Conservation (phyloP, 2,797 vertebrate species). For the Silurus lanzhouensis region DNA sequence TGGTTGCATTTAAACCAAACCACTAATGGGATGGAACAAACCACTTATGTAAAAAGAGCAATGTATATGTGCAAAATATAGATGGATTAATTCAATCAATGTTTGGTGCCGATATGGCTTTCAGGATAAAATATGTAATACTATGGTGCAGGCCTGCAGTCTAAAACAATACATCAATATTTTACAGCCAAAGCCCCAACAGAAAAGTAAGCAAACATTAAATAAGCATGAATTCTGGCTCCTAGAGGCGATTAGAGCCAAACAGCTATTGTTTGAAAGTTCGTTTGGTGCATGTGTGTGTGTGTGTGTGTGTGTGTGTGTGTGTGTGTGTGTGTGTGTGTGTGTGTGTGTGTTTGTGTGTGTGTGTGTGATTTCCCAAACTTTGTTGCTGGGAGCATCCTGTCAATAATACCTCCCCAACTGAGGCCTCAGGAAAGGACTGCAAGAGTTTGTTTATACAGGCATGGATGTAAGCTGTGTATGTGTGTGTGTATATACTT, state of each 20-base stretch:
- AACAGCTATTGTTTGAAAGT: slow-evolving; percentile 30
- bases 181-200: slow-evolving; percentile 23
- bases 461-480: slow-evolving; percentile 38
- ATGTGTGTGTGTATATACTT: slow-evolving; percentile 40
- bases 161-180: slow-evolving; percentile 32
- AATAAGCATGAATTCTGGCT: slow-evolving; percentile 21
- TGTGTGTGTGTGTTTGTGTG: slow-evolving; percentile 15
- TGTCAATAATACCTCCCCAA: slow-evolving; percentile 50
- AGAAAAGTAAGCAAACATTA: slow-evolving; percentile 8
- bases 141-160: slow-evolving; percentile 38
- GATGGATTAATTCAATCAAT: not conserved
- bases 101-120: not conserved
- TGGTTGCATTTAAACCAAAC: too few species aligned
- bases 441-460: slow-evolving; percentile 54
- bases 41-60: not conserved
- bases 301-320: not conserved
- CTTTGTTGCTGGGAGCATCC: slow-evolving; percentile 56
- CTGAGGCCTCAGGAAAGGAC: slow-evolving; percentile 54
- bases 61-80: not conserved
- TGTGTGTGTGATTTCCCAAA: slow-evolving; percentile 46
- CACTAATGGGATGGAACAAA: not conserved
- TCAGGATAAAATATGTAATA: not conserved
- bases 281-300: slow-evolving; percentile 9
- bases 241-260: not conserved
- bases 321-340: too few species aligned